phyloP scores from a whole-genome alignment of 2,113 vertebrate genomes.

The Boulengerochromis microlepis region DNA sequence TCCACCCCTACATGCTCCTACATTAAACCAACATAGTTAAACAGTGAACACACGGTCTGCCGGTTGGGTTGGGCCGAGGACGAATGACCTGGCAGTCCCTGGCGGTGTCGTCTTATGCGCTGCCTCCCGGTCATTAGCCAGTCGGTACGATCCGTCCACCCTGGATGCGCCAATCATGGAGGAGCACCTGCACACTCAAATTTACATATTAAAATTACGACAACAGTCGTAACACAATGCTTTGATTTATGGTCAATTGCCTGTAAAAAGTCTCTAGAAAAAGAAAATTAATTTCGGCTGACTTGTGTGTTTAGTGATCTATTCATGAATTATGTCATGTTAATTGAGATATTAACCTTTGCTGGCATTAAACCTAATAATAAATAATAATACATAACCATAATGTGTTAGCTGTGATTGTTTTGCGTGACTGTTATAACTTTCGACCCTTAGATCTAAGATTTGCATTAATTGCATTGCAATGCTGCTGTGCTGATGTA shows the following conservation, averaged over 20 bases:
- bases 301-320: background rate
- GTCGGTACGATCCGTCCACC: background rate
- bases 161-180: background rate
- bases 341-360: background rate
- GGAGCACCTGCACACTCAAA: background rate
- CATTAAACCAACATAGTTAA: background rate
- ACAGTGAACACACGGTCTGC: background rate
- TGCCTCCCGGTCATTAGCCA: background rate
- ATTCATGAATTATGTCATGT: background rate
- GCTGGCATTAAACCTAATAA: background rate
- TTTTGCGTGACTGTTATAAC: background rate
- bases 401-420: background rate
- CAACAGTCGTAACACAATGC: background rate
- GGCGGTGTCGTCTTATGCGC: fast-evolving
- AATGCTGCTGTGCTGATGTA: background rate
- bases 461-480: background rate
- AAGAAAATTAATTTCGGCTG: background rate
- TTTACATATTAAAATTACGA: background rate
- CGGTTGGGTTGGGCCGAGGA: background rate
- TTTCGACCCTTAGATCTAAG: background rate
- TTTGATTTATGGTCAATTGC: background rate
- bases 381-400: background rate
- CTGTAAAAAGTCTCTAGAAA: background rate
- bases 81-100: background rate
- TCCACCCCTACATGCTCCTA: background rate